These are phyloP conservation scores for Phacellophora camtschatica DNA, from an alignment of 30 jellyfish, hydroid and myxozoan genomes.

Conservation along the genomic window DNA sequence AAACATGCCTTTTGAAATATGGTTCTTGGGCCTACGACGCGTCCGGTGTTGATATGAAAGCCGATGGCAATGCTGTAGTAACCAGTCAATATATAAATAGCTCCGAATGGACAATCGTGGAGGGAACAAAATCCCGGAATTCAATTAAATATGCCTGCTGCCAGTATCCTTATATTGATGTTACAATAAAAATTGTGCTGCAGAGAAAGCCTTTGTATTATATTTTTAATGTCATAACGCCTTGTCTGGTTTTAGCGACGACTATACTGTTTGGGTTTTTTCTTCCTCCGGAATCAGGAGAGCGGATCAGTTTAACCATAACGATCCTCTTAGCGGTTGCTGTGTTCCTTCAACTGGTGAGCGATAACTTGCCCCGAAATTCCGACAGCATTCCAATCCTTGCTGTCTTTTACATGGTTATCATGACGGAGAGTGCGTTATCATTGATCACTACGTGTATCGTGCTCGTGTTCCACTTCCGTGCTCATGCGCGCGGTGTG, in stretches of 20 bases:
- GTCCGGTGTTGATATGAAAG: constrained; percentile 52
- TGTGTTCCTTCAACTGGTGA: constrained; percentile 83
- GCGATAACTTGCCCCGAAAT: constrained; percentile 84
- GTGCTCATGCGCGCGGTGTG: constrained; percentile 63
- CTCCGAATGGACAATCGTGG: constrained; percentile 83
- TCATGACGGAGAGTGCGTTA: constrained; percentile 92
- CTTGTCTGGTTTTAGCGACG: constrained; percentile 76
- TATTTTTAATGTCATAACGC: constrained; percentile 81
- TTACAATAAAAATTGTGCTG: constrained; percentile 58
- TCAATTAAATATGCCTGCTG: constrained; percentile 77
- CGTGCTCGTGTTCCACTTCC: constrained; percentile 77
- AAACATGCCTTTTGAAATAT: constrained; percentile 71
- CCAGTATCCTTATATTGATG: constrained; percentile 70
- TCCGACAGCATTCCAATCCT: constrained; percentile 86
- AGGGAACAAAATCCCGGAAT: constrained; percentile 21
- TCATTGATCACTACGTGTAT: constrained; percentile 83
- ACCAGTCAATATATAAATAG: constrained; percentile 70
- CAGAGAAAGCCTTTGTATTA: constrained; percentile 86
- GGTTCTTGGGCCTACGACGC: constrained; percentile 95
- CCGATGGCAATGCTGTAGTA: constrained; percentile 52
- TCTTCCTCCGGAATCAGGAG: constrained; percentile 98
- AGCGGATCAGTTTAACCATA: constrained; percentile 80
- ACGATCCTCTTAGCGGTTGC: constrained; percentile 93
- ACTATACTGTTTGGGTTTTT: constrained; percentile 82
- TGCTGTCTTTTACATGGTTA: constrained; percentile 81